Percentiles rank a stretch among this genome's conserved stretches.
Evolutionary conservation across 2,888 invertebrate species (phyloP).

Genomic region (Leucoptera coffeella): DNA sequence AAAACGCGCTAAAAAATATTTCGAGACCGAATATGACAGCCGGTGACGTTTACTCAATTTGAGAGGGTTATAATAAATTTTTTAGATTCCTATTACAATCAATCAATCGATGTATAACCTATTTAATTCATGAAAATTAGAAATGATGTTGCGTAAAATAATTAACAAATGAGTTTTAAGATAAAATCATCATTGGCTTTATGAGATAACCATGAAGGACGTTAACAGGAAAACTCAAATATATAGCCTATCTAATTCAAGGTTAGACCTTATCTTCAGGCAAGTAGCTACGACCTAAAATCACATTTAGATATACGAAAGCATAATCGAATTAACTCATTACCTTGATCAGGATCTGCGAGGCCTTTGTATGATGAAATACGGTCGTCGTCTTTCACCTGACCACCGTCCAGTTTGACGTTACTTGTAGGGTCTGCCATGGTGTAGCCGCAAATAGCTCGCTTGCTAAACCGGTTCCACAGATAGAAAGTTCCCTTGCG

Average conservation of each 20-base stretch:
- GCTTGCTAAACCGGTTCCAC: constrained; percentile 16
- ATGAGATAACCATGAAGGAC: too few relatives aligned
- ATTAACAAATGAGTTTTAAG: too few relatives aligned
- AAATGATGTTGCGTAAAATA: too few relatives aligned
- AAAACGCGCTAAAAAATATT: too few relatives aligned
- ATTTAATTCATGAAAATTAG: neutral
- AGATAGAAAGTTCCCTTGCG: constrained; percentile 14
- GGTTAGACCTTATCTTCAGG: constrained; percentile 9
- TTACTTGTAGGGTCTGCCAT: constrained; percentile 41
- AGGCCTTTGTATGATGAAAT: constrained; percentile 49
- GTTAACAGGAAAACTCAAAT: too few relatives aligned
- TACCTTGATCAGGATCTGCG: constrained; percentile 54
- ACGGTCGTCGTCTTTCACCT: constrained; percentile 44
- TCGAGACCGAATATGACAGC: neutral
- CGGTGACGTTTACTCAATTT: too few relatives aligned
- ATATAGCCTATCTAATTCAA: too few relatives aligned
- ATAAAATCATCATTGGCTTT: neutral
- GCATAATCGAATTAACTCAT: neutral
- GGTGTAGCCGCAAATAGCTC: constrained; percentile 10
- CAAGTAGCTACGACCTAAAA: too few relatives aligned
- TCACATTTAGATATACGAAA: too few relatives aligned
- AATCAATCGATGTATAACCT: neutral
- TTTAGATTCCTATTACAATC: too few relatives aligned
- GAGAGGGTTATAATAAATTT: too few relatives aligned
- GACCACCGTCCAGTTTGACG: constrained; percentile 39